Percentiles rank a stretch among this genome's conserved stretches.
Conservation (phyloP, 2,888 invertebrate genomes). For the Euplexia lucipara region DNA sequence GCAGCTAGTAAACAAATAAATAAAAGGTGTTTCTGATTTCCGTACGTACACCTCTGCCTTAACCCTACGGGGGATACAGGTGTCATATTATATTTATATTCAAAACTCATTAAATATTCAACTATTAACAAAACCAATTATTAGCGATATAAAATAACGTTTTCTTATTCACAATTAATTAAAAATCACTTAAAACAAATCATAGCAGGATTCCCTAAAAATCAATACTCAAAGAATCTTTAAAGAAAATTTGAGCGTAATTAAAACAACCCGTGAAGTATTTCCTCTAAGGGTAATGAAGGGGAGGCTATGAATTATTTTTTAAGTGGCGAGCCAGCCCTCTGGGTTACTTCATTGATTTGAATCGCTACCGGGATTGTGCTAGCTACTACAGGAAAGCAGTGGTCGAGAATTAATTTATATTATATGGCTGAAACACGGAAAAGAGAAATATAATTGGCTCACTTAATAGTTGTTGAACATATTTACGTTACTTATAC, state of each 20-base stretch:
- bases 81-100: not conserved
- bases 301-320: conserved; percentile 80
- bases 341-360: conserved; percentile 76
- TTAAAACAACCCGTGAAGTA: conserved; percentile 76
- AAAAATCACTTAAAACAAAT: conserved; percentile 39
- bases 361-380: conserved; percentile 66
- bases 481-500: no score
- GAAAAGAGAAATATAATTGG: not conserved
- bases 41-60: no score
- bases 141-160: conserved; percentile 18
- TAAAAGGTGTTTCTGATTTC: no score
- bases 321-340: conserved; percentile 76
- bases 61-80: no score
- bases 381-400: conserved; percentile 24
- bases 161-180: conserved; percentile 42
- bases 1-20: no score
- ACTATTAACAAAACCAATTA: conserved; percentile 11
- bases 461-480: no score
- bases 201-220: conserved; percentile 35
- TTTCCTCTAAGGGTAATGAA: conserved; percentile 75
- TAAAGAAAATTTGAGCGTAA: conserved; percentile 59
- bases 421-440: conserved; percentile 31
- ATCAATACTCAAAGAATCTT: conserved; percentile 52
- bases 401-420: conserved; percentile 31
- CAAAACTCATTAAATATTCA: not conserved